Percentiles rank a stretch among this genome's conserved stretches.
Conservation (phyloP, 2,797 vertebrate genomes). For the Acanthurus tractus region DNA sequence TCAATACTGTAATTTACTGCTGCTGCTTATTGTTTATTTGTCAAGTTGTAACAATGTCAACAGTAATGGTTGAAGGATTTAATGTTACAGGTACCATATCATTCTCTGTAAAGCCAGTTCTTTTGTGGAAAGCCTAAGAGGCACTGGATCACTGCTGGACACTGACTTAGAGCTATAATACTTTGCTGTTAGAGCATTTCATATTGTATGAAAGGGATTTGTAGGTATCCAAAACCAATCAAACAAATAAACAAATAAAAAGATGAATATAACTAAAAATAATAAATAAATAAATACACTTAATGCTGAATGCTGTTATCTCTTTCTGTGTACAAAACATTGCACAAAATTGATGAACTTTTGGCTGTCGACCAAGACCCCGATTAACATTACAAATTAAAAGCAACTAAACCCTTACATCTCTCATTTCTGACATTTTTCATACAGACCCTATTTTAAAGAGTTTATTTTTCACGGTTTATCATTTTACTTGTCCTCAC, state of each 20-base stretch:
- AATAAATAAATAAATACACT: background rate
- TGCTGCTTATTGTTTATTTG: constrained; percentile 4
- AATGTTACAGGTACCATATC: background rate
- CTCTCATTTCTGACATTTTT: no score
- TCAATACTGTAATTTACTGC: constrained; percentile 21
- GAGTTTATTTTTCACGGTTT: no score
- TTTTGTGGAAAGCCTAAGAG: background rate
- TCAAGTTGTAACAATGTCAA: constrained; percentile 5
- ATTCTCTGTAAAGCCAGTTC: background rate
- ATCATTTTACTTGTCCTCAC: no score
- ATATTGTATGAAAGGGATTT: constrained; percentile 17
- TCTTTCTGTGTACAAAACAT: constrained; percentile 10
- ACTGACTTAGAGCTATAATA: constrained; percentile 20
- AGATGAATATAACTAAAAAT: background rate
- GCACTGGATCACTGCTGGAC: constrained; percentile 1
- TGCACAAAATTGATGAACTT: constrained; percentile 19
- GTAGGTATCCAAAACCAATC: constrained; percentile 5
- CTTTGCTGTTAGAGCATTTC: constrained; percentile 10
- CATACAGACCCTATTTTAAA: no score
- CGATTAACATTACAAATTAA: constrained; percentile 49
- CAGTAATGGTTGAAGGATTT: constrained; percentile 1
- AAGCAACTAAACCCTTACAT: constrained; percentile 35
- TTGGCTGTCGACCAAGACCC: constrained; percentile 31
- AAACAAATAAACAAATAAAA: no score
- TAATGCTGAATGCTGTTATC: background rate